Evolutionary conservation across 2,797 vertebrate genomes (phyloP).

Genomic region (Hydrophis major): DNA sequence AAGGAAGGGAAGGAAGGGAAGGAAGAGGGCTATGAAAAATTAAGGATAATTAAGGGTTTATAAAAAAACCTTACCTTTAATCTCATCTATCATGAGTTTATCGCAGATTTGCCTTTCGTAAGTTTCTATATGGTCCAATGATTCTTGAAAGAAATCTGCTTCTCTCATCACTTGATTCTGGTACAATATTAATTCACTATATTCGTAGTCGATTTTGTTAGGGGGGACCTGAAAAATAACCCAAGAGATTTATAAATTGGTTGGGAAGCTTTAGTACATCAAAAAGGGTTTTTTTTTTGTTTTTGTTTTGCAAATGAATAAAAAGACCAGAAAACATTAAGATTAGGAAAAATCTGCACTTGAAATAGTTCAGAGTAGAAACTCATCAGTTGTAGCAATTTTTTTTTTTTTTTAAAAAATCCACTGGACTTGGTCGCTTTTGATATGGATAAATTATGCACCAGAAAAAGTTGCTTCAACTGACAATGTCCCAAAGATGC

Average conservation of each 20-base stretch:
- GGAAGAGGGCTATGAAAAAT: not conserved
- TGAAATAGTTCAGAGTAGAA: not conserved
- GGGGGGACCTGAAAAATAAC: conserved; percentile 67
- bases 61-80: conserved; percentile 70
- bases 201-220: conserved; percentile 79
- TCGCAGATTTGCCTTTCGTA: conserved; percentile 79
- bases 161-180: conserved; percentile 81
- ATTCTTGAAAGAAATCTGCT: conserved; percentile 75
- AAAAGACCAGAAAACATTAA: not conserved
- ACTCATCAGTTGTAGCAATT: not conserved
- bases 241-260: not conserved
- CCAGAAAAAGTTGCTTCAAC: not conserved
- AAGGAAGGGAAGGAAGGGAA: too few species aligned
- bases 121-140: conserved; percentile 76
- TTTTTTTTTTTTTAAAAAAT: too few species aligned
- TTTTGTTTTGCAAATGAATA: not conserved
- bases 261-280: not conserved
- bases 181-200: conserved; percentile 78
- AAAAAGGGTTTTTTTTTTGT: not conserved
- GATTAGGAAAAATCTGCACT: not conserved
- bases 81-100: conserved; percentile 77
- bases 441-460: not conserved
- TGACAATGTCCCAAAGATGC: not conserved
- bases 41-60: not conserved
- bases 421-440: not conserved